Conservation (phyloP, 2,113 vertebrate species). For the Cervus canadensis region DNA sequence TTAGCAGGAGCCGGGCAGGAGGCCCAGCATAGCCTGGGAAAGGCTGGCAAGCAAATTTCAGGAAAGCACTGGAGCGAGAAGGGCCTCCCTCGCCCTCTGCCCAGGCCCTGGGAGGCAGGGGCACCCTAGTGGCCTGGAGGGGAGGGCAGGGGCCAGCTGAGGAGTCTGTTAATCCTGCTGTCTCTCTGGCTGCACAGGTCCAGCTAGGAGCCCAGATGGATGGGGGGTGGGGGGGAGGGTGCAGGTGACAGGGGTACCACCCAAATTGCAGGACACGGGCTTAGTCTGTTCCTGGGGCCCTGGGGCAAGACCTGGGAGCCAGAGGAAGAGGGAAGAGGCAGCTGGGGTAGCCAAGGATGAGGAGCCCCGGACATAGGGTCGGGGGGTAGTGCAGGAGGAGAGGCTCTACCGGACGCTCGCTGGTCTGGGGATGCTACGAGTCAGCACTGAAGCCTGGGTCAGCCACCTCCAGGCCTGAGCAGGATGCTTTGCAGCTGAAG, state of each 20-base stretch:
- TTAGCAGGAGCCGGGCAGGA: conserved; percentile 36
- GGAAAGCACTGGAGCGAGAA: neutral
- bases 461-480: neutral
- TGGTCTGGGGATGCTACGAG: neutral
- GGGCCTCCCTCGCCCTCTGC: neutral
- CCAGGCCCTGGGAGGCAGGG: neutral
- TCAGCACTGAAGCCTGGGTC: neutral
- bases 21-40: neutral
- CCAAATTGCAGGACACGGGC: neutral
- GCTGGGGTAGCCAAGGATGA: neutral
- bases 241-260: accelerated
- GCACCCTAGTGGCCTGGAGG: neutral
- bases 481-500: neutral
- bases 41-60: neutral
- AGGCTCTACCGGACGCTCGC: neutral
- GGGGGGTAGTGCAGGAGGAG: neutral
- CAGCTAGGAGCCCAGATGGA: neutral
- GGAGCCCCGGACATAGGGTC: neutral
- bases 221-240: accelerated
- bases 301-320: neutral
- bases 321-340: neutral
- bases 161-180: neutral
- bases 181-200: neutral
- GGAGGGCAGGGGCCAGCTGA: neutral
- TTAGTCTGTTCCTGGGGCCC: neutral